These are phyloP conservation scores for Pecten maximus DNA, from an alignment of 2,888 invertebrate species.

Conservation along the genomic window DNA sequence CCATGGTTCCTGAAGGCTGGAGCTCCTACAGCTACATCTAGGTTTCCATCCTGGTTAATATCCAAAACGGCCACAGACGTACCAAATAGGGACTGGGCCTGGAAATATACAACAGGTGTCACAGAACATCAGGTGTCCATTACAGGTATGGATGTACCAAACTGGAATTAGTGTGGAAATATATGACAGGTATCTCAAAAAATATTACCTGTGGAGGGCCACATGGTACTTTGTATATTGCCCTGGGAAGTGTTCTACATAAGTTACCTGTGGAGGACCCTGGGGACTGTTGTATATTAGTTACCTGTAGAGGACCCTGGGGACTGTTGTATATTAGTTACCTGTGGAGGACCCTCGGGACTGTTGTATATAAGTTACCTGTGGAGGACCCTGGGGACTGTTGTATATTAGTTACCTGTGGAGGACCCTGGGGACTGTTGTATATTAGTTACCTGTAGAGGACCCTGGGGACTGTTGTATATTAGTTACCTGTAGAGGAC, in stretches of 20 bases:
- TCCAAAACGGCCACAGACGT: constrained; percentile 75
- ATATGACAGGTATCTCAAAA: not conserved
- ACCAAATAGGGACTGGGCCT: constrained; percentile 77
- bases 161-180: not conserved
- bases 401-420: not conserved
- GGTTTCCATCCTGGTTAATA: constrained; percentile 77
- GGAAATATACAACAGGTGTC: constrained; percentile 40
- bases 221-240: not conserved
- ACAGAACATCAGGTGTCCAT: not conserved
- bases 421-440: not conserved
- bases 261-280: not conserved
- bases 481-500: no score
- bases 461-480: no score
- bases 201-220: not conserved
- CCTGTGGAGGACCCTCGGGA: not conserved
- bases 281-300: not conserved
- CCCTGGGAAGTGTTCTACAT: not conserved
- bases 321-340: not conserved
- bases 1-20: constrained; percentile 66
- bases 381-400: not conserved
- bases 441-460: no score
- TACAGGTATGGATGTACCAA: not conserved
- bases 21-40: constrained; percentile 78
- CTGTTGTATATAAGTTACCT: not conserved
- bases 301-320: not conserved